These are phyloP conservation scores for Acleris laterana DNA, from an alignment of 2,888 invertebrate genomes.

Conservation along the genomic window DNA sequence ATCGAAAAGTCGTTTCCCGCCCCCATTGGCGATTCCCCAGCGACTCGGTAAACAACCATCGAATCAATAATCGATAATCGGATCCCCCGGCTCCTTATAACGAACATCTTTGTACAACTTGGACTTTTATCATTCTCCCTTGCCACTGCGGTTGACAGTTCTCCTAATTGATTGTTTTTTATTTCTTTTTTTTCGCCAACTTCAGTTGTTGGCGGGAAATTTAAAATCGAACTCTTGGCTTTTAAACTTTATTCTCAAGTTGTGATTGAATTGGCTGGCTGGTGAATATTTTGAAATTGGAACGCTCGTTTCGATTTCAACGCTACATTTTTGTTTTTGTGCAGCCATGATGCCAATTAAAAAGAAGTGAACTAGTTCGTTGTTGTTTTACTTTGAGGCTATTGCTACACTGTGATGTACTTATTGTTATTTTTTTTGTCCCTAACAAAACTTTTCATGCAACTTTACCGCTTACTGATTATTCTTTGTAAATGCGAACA, in stretches of 20 bases:
- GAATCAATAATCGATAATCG: slow-evolving; percentile 40
- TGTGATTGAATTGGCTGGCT: slow-evolving; percentile 55
- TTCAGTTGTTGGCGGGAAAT: slow-evolving; percentile 52
- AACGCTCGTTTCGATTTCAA: slow-evolving; percentile 21
- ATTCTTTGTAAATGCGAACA: slow-evolving; percentile 7
- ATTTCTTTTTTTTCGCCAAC: slow-evolving; percentile 50
- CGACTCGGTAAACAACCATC: slow-evolving; percentile 29
- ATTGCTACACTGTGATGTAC: not conserved
- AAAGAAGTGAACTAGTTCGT: slow-evolving; percentile 4
- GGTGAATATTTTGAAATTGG: slow-evolving; percentile 36
- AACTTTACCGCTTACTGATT: slow-evolving; percentile 5
- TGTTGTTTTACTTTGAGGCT: not conserved
- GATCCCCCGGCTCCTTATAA: slow-evolving; percentile 42
- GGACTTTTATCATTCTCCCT: slow-evolving; percentile 52
- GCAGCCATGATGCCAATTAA: slow-evolving; percentile 31
- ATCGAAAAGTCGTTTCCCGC: slow-evolving; percentile 15
- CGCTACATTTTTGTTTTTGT: slow-evolving; percentile 32
- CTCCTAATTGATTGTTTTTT: slow-evolving; percentile 79
- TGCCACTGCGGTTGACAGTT: slow-evolving; percentile 72
- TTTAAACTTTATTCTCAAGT: slow-evolving; percentile 48
- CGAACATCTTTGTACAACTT: slow-evolving; percentile 52
- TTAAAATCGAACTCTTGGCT: slow-evolving; percentile 53
- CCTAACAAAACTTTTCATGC: not conserved
- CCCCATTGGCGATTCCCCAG: slow-evolving; percentile 4
- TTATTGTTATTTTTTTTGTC: not conserved